A percentile compares a stretch with the other conserved stretches of the same genome.
Conservation (phyloP, 2,888 invertebrate species). For the Harpagoxenus sublaevis region DNA sequence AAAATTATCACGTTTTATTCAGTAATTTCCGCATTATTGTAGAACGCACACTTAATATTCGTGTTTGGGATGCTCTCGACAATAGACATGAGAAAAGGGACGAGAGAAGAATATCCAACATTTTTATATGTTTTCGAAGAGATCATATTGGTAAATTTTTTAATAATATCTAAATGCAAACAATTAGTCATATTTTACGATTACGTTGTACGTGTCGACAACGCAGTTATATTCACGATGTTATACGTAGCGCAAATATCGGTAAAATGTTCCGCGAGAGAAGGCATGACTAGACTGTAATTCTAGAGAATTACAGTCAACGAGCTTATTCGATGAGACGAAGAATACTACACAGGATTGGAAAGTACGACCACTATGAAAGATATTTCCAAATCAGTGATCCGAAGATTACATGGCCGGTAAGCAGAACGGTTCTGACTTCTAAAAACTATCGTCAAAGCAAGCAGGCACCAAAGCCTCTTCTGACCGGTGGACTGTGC, state of each 20-base stretch:
- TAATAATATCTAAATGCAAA: constrained; percentile 20
- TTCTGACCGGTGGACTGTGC: constrained; percentile 58
- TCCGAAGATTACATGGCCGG: constrained; percentile 71
- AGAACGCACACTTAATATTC: background rate
- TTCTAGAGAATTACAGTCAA: background rate
- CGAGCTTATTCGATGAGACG: background rate
- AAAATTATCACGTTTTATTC: constrained; percentile 32
- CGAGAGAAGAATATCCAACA: background rate
- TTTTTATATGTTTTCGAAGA: background rate
- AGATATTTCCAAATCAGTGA: constrained; percentile 75
- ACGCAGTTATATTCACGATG: background rate
- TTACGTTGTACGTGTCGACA: background rate
- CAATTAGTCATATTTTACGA: background rate
- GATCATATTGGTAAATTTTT: background rate
- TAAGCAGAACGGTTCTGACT: constrained; percentile 64
- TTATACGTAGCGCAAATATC: background rate
- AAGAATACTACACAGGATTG: background rate
- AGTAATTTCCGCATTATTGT: background rate
- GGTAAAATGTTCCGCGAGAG: background rate
- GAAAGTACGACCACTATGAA: constrained; percentile 32
- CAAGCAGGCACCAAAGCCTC: constrained; percentile 41
- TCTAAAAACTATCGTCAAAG: constrained; percentile 73
- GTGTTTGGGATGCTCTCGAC: background rate
- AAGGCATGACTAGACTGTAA: too few species aligned
- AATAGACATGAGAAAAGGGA: background rate